phyloP scores from a whole-genome alignment of 2,888 invertebrate species.

The Colostygia pectinataria region DNA sequence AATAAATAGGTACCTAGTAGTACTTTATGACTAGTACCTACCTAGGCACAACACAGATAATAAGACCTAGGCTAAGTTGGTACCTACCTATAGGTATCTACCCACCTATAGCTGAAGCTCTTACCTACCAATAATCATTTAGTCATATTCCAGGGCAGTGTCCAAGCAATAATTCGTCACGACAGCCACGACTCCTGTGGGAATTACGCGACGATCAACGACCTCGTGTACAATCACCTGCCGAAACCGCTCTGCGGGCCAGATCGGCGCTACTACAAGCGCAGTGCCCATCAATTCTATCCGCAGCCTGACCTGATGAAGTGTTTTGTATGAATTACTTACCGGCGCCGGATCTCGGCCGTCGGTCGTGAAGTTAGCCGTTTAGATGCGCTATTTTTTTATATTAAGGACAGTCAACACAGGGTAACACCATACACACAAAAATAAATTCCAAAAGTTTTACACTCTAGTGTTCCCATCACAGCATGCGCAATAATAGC shows the following conservation, averaged over 20 bases:
- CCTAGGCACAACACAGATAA: too few relatives aligned
- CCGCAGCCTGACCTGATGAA: conserved; percentile 69
- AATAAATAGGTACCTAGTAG: not conserved
- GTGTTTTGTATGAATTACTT: conserved; percentile 63
- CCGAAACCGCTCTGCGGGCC: conserved; percentile 77
- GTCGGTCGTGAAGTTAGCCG: too few relatives aligned
- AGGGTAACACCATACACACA: too few relatives aligned
- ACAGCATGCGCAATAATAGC: too few relatives aligned
- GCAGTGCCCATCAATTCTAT: conserved; percentile 63
- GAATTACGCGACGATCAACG: conserved; percentile 77
- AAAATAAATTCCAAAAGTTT: too few relatives aligned
- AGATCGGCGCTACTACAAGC: conserved; percentile 61
- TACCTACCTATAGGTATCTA: not conserved
- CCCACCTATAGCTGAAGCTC: not conserved
- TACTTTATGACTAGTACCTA: not conserved
- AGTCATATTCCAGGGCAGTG: conserved; percentile 68
- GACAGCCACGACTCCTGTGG: conserved; percentile 70
- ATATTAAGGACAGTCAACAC: too few relatives aligned
- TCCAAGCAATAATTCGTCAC: conserved; percentile 61
- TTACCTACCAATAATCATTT: too few relatives aligned
- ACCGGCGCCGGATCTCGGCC: not conserved
- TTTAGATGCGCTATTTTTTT: too few relatives aligned
- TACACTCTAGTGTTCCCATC: too few relatives aligned
- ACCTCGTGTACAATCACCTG: conserved; percentile 79
- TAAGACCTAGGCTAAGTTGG: too few relatives aligned